phyloP scores from a whole-genome alignment of 2,113 vertebrate genomes.

The Psettodes erumei region DNA sequence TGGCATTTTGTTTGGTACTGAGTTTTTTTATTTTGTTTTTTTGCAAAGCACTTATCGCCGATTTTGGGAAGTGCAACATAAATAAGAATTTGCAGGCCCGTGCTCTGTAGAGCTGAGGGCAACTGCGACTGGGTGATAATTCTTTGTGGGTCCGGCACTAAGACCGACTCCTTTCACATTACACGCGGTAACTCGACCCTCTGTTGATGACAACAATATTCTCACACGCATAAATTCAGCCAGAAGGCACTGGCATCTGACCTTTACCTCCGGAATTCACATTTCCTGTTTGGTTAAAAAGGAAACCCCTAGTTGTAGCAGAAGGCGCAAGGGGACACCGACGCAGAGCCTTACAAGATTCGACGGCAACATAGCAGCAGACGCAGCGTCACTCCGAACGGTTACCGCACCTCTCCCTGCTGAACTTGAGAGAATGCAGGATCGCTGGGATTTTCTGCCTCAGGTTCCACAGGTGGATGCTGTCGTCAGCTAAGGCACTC shows the following conservation, averaged over 20 bases:
- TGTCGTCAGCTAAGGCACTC: conserved; percentile 99
- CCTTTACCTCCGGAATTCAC: not conserved
- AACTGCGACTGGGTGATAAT: not conserved
- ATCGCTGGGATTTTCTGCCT: conserved; percentile 97
- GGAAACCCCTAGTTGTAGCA: not conserved
- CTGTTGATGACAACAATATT: not conserved
- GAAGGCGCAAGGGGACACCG: not conserved
- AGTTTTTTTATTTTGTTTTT: not conserved
- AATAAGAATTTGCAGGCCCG: no score
- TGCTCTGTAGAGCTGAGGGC: not conserved
- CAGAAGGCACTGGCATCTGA: not conserved
- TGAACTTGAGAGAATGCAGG: conserved; percentile 98
- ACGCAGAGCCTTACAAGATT: not conserved
- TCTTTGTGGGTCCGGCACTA: not conserved
- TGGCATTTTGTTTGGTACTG: not conserved
- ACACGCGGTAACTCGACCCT: not conserved
- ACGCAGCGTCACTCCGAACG: conserved; percentile 3
- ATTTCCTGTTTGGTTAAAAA: not conserved
- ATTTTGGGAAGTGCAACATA: not conserved
- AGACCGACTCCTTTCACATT: no score
- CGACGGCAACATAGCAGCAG: not conserved
- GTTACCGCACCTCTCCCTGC: conserved; percentile 90
- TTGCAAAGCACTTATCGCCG: no score
- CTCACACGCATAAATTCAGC: no score
- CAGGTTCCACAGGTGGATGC: conserved; percentile 97